Evolutionary conservation across 2,888 invertebrate genomes (phyloP).

Genomic region (Habroteleia sp.): DNA sequence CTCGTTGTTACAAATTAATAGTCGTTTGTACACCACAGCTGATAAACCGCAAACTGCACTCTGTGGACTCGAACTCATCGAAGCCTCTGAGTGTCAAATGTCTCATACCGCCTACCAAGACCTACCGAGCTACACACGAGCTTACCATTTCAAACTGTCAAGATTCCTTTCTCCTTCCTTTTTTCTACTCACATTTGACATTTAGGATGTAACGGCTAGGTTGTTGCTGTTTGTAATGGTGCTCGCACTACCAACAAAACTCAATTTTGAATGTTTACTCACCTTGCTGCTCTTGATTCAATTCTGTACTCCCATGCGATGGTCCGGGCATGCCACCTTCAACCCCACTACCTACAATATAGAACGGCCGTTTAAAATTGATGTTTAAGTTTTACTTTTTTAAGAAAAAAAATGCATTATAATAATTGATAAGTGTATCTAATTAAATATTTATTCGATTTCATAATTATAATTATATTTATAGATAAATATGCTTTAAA

Average conservation of each 20-base stretch:
- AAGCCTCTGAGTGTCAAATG: slow-evolving; percentile 80
- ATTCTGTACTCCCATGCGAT: slow-evolving; percentile 77
- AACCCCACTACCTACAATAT: slow-evolving; percentile 73
- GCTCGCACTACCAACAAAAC: slow-evolving; percentile 80
- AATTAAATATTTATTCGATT: too few species aligned
- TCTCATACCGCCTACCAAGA: slow-evolving; percentile 80
- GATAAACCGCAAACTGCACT: slow-evolving; percentile 79
- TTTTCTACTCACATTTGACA: slow-evolving; percentile 75
- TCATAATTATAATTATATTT: too few species aligned
- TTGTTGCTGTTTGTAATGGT: slow-evolving; percentile 82
- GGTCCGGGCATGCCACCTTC: slow-evolving; percentile 80
- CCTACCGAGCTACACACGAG: slow-evolving; percentile 81
- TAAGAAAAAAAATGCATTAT: too few species aligned
- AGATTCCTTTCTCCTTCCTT: slow-evolving; percentile 75
- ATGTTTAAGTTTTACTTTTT: too few species aligned
- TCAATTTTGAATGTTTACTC: slow-evolving; percentile 71
- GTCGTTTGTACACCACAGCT: slow-evolving; percentile 75
- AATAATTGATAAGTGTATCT: too few species aligned
- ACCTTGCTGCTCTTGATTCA: slow-evolving; percentile 80
- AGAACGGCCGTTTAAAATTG: too few species aligned
- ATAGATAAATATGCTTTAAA: too few species aligned
- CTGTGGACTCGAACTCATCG: slow-evolving; percentile 74
- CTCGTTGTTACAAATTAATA: slow-evolving; percentile 57
- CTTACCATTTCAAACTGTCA: slow-evolving; percentile 81
- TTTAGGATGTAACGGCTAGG: slow-evolving; percentile 81